Evolutionary conservation across 2,113 vertebrate species (phyloP).

Genomic region (Phocoena sinus): DNA sequence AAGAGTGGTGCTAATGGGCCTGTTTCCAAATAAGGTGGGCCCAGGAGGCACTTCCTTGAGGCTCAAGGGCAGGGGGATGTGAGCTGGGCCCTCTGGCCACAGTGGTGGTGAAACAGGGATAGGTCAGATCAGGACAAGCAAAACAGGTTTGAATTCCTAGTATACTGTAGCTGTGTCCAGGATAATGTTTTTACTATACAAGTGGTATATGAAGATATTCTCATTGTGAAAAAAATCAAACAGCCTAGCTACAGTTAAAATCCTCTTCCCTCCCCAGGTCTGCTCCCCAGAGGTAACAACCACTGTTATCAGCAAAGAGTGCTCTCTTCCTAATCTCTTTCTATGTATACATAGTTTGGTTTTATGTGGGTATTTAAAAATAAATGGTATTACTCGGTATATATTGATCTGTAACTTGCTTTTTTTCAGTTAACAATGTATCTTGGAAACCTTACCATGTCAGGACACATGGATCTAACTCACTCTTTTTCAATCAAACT

Average conservation of each 20-base stretch:
- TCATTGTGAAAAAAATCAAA: not conserved
- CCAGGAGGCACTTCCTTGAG: constrained; percentile 27
- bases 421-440: constrained; percentile 28
- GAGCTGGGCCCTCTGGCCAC: not conserved
- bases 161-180: not conserved
- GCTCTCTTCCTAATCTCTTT: not conserved
- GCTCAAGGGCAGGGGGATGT: not conserved
- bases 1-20: not conserved
- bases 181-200: not conserved
- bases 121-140: not conserved
- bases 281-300: not conserved
- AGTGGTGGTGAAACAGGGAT: not conserved
- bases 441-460: constrained; percentile 7
- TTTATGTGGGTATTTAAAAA: constrained; percentile 4
- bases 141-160: constrained; percentile 1
- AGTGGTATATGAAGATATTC: not conserved
- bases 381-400: not conserved
- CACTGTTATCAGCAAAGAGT: not conserved
- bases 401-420: not conserved
- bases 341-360: not conserved
- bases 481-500: not conserved
- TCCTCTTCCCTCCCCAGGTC: not conserved
- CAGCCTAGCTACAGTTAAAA: not conserved
- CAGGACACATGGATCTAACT: not conserved
- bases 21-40: not conserved